Percentiles rank a stretch among this genome's conserved stretches.
Conservation (phyloP, 2,888 invertebrate genomes). For the Agriopis aurantiaria region DNA sequence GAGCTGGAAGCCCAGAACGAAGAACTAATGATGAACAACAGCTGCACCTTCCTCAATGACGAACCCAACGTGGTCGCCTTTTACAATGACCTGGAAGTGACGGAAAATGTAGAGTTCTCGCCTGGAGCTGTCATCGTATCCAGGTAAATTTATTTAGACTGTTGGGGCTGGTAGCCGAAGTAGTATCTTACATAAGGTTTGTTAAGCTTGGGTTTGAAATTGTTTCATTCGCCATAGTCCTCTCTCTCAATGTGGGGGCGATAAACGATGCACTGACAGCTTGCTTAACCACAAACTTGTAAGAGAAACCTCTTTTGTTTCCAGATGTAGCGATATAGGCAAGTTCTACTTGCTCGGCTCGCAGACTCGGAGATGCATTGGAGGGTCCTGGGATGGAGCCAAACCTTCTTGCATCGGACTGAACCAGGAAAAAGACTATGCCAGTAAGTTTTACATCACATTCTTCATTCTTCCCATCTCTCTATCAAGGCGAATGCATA, state of each 20-base stretch:
- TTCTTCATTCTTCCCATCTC: background rate
- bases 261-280: too few relatives aligned
- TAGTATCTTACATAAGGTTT: background rate
- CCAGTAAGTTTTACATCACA: conserved; percentile 85
- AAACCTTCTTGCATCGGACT: conserved; percentile 93
- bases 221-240: too few relatives aligned
- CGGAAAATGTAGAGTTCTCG: conserved; percentile 92
- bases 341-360: conserved; percentile 94
- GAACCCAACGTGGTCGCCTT: conserved; percentile 93
- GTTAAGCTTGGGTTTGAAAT: too few relatives aligned
- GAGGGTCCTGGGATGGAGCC: conserved; percentile 93
- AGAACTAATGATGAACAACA: conserved; percentile 88
- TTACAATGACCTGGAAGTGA: conserved; percentile 92
- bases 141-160: conserved; percentile 69
- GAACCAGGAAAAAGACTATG: conserved; percentile 95
- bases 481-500: too few relatives aligned
- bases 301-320: conserved; percentile 20
- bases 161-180: background rate
- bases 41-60: conserved; percentile 91
- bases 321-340: conserved; percentile 93
- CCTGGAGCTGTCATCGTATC: conserved; percentile 90
- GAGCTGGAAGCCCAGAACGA: conserved; percentile 80
- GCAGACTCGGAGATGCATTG: conserved; percentile 89
- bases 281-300: too few relatives aligned
- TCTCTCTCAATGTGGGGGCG: too few relatives aligned